Base-by-base conservation (phyloP, 1,140 invertebrate species). In the Cyclina sinensis region DNA sequence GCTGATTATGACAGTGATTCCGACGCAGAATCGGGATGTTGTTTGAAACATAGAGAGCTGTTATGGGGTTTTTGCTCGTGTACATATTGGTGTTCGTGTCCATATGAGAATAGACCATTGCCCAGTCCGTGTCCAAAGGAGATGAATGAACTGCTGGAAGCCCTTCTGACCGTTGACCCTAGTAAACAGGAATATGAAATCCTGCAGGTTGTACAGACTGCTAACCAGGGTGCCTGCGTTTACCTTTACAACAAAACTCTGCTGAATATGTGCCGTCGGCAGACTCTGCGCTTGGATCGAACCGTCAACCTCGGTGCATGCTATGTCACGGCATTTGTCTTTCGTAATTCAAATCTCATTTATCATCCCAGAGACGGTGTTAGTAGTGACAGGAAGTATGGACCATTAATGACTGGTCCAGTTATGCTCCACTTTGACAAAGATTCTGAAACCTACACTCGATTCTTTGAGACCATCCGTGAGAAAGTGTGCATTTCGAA, bases 371-470 rank as follows among this genome's bases (percentile, higher is more conserved):
- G n/a, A n/a, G n/a, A n/a, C n/a, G n/a, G n/a, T n/a, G n/a, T n/a
- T n/a, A n/a, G n/a, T 11, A 27, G 12, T 35, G 14, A 30, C 30
- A 27, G 1, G n/a, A 30, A 18, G 7, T 35, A 35, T 11, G 27
- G 30, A 37, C 65, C 65, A 4, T 18, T 68, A 24, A 68, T 68
- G 18, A 32, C 35, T 27, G 65, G 65, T n/a, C 65, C 65, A 3
- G 65, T 68, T 11, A 68, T 68, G 65, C 27, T 68, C 18, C 65
- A 68, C 35, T 68, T 68, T 68, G 65, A 35, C 30, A 14, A 68
- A 27, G 21, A 11, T 30, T 11, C 27, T 7, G 65, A 68, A 68
- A 68, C 65, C 35, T 68, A 68, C 21, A 18, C 14, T 14, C 27
- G 35, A 37, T 68, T 68, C n/a, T 68, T 68, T 27, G 14, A 68